Base-by-base conservation (phyloP, 2,113 vertebrate genomes). In the Mastomys coucha region DNA sequence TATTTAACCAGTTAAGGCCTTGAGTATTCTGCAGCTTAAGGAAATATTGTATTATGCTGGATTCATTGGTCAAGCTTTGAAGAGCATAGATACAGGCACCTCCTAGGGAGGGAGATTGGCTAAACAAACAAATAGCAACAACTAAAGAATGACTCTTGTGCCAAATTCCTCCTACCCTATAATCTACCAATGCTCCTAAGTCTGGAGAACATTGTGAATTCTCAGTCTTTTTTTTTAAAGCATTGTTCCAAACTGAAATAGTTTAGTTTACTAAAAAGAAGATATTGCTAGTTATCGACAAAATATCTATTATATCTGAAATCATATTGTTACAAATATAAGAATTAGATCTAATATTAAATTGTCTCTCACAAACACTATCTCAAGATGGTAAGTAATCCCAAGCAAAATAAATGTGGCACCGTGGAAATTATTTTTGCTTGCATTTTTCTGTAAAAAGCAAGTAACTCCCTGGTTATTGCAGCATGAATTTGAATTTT, bases 21-120 rank as follows among this genome's bases (percentile, higher is more conserved):
- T 96, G 95, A 97, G 87, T 96, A 69, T 75, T 98, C 96, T 96
- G 87, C 33, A 95, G 91, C 86, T 97, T 97, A 98, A 88, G 56
- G 90, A 98, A 97, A 98, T 95, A 78, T 78, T 98, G 86, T 95
- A 49, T 93, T 97, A 97, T 98, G 88, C 80, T 97, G 84, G 80
- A 97, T 97, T 98, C 97, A 72, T 63, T 96, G 97, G 93, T 97
- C 94, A 97, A 97, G 39, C 82, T 98, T 82, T 96, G 93, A 97
- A 98, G 97, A 98, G 49, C 58, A 73, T 75, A 45, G 69, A 98
- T 94, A 45, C 91, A 97, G 91, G 19, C 33, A 65, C 94, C 69
- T 92, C 13, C 39, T 42, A n/a, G 73, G 96, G 87, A 98, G 81
- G 39, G 95, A 98, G 93, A 84, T 49, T 92, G 14, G 63, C 85